Percentiles rank a stretch among this genome's conserved stretches.
Evolutionary conservation across 2,113 vertebrate genomes (phyloP).

Genomic region (Leiothrix lutea): DNA sequence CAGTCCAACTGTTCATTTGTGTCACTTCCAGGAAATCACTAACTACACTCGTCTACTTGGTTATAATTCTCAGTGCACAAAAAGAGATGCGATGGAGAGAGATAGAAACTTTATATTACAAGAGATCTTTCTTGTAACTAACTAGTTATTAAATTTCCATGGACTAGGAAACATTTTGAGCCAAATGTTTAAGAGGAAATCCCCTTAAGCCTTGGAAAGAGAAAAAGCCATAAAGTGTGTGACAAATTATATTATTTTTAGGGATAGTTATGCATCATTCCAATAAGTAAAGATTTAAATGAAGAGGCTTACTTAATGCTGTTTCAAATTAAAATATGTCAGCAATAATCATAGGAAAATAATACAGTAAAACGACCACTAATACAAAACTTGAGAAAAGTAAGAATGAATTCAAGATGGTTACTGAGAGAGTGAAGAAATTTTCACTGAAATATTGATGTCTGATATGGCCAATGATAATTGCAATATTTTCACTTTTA

Average conservation of each 20-base stretch:
- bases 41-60: background rate
- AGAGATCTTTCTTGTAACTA: background rate
- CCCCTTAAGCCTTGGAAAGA: background rate
- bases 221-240: background rate
- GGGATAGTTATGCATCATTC: background rate
- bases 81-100: background rate
- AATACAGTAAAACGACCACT: background rate
- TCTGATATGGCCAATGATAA: background rate
- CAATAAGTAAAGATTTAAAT: background rate
- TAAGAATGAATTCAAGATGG: background rate
- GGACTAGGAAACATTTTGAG: background rate
- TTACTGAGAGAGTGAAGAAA: background rate
- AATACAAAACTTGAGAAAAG: background rate
- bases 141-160: background rate
- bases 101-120: background rate
- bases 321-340: background rate
- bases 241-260: background rate
- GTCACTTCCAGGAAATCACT: background rate
- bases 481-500: background rate
- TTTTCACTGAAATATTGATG: background rate
- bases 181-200: background rate
- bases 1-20: background rate
- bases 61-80: background rate
- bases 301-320: background rate
- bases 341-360: background rate